These are phyloP conservation scores for Gobiocypris rarus DNA, from an alignment of 2,113 vertebrate genomes.

Conservation along the genomic window DNA sequence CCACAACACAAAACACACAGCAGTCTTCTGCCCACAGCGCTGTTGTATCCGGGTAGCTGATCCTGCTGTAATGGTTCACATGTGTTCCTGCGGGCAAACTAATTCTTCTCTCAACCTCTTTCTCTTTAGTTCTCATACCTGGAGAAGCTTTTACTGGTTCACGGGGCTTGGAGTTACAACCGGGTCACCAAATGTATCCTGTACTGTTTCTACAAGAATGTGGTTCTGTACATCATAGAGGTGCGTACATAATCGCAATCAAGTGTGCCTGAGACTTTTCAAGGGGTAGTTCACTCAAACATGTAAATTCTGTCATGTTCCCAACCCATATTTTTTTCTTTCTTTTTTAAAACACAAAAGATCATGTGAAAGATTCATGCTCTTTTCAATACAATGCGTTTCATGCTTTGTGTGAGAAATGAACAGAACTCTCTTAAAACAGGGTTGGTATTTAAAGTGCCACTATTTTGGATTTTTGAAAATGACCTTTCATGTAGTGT, in stretches of 20 bases:
- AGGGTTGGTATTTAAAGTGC: no score
- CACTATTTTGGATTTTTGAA: no score
- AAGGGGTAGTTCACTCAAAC: neutral
- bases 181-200: constrained; percentile 98
- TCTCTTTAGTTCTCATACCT: constrained; percentile 89
- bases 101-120: constrained; percentile 11
- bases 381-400: neutral
- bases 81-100: constrained; percentile 51
- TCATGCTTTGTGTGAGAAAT: neutral
- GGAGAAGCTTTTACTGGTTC: constrained; percentile 94
- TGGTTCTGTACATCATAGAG: constrained; percentile 99
- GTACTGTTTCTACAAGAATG: constrained; percentile 99
- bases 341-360: neutral
- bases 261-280: neutral
- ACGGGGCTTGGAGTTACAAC: constrained; percentile 98
- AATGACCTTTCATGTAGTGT: no score
- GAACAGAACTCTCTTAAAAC: no score
- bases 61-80: constrained; percentile 58
- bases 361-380: neutral
- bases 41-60: constrained; percentile 51
- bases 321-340: neutral
- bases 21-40: constrained; percentile 43
- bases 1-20: constrained; percentile 40
- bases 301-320: neutral
- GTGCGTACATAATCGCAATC: constrained; percentile 72